Conservation (phyloP, 2,888 invertebrate species). For the Scaptomyza parva region DNA sequence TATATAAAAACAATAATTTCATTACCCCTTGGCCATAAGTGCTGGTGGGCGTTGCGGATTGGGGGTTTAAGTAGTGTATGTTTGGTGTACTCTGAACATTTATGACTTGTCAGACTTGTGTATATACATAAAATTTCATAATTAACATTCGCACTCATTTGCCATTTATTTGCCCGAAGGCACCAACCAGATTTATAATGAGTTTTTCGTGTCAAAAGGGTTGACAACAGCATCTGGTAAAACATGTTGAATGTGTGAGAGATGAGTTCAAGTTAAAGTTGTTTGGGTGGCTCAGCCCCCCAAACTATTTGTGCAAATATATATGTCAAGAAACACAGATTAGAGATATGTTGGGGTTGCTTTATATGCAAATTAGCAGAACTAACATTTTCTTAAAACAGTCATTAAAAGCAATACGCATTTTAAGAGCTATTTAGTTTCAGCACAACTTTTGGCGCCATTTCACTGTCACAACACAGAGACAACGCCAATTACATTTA, state of each 20-base stretch:
- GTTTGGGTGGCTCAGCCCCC: not conserved
- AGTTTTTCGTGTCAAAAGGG: conserved; percentile 64
- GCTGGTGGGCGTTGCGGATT: conserved; percentile 28
- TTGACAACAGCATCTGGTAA: conserved; percentile 50
- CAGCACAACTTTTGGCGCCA: not conserved
- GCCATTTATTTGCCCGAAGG: conserved; percentile 32
- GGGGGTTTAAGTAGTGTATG: not conserved
- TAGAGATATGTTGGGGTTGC: too few species aligned
- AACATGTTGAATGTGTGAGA: conserved; percentile 16
- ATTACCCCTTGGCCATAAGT: conserved; percentile 38
- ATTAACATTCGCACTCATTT: conserved; percentile 48
- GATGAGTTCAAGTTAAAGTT: conserved; percentile 1
- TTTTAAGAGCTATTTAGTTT: not conserved
- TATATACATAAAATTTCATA: conserved; percentile 56
- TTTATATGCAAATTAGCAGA: not conserved
- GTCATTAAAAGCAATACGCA: not conserved
- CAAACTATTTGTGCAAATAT: not conserved
- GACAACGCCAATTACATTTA: not conserved
- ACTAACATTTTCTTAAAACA: not conserved
- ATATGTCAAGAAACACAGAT: not conserved
- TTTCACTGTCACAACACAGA: not conserved
- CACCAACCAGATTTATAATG: conserved; percentile 52
- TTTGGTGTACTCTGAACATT: conserved; percentile 48
- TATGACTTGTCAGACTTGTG: conserved; percentile 74
- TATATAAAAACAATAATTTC: conserved; percentile 60